Evolutionary conservation across 2,888 invertebrate genomes (phyloP).

Genomic region (Patella caerulea): DNA sequence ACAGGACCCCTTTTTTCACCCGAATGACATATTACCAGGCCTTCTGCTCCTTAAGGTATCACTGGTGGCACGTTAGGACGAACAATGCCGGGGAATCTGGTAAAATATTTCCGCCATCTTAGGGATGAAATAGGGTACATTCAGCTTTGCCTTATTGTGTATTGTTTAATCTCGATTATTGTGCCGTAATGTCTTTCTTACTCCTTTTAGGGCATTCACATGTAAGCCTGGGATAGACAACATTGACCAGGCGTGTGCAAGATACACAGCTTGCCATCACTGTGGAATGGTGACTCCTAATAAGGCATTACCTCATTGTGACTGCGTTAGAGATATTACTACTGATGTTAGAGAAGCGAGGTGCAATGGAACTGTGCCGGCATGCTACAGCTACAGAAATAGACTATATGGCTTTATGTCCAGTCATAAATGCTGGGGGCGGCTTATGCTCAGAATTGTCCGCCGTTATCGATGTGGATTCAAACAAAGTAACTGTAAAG

Average conservation of each 20-base stretch:
- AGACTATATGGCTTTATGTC: conserved; percentile 14
- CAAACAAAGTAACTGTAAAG: conserved; percentile 4
- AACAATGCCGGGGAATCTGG: too few species aligned
- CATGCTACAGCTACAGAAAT: conserved; percentile 13
- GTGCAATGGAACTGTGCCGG: not conserved
- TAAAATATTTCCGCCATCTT: too few species aligned
- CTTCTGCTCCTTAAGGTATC: too few species aligned
- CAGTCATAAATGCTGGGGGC: conserved; percentile 14
- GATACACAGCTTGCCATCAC: conserved; percentile 8
- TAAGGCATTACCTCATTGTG: conserved; percentile 17
- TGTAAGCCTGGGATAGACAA: conserved; percentile 13
- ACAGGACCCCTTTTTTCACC: too few species aligned
- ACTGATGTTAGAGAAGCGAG: not conserved
- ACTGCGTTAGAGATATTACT: conserved; percentile 14
- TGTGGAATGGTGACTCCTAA: conserved; percentile 11
- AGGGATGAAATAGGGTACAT: too few species aligned
- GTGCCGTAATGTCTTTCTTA: too few species aligned
- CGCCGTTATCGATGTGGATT: conserved; percentile 13
- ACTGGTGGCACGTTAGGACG: too few species aligned
- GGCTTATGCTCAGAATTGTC: not conserved
- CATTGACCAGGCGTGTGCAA: conserved; percentile 12
- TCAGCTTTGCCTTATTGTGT: too few species aligned
- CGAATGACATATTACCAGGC: too few species aligned
- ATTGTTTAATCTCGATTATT: too few species aligned
- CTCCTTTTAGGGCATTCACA: not conserved